Conservation (phyloP, 2,113 vertebrate species). For the Oplegnathus fasciatus region DNA sequence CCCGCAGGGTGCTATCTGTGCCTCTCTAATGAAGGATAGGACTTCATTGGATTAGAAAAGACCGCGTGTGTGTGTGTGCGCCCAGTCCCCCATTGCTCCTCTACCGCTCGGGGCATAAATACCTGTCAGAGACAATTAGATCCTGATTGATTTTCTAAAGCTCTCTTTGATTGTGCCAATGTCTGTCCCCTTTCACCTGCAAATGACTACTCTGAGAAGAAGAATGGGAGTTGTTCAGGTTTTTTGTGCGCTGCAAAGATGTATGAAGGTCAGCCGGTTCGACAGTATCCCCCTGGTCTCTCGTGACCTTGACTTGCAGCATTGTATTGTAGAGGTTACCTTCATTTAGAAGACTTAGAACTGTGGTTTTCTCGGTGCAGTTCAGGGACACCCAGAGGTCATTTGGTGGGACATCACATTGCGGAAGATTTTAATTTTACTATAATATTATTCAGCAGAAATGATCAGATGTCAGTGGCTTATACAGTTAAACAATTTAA, state of each 20-base stretch:
- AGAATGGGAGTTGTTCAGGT: slow-evolving; percentile 56
- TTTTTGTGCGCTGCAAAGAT: slow-evolving; percentile 51
- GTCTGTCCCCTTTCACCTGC: slow-evolving; percentile 72
- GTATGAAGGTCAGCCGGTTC: slow-evolving; percentile 64
- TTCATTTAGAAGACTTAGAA: slow-evolving; percentile 7
- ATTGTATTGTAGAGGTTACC: slow-evolving; percentile 15
- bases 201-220: slow-evolving; percentile 58
- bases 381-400: neutral
- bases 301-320: slow-evolving; percentile 67
- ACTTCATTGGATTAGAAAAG: slow-evolving; percentile 76
- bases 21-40: slow-evolving; percentile 69
- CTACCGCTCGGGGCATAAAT: slow-evolving; percentile 75
- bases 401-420: neutral
- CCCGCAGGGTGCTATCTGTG: slow-evolving; percentile 70
- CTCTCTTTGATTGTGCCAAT: slow-evolving; percentile 70
- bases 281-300: slow-evolving; percentile 35
- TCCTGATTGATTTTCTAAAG: slow-evolving; percentile 81
- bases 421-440: neutral
- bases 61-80: slow-evolving; percentile 14
- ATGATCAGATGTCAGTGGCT: neutral
- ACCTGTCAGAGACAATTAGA: slow-evolving; percentile 82
- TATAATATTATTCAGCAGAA: neutral
- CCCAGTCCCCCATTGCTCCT: slow-evolving; percentile 54
- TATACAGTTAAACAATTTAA: neutral
- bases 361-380: neutral